These are phyloP conservation scores for Uria lomvia DNA, from an alignment of 2,113 vertebrate species.

Conservation along the genomic window DNA sequence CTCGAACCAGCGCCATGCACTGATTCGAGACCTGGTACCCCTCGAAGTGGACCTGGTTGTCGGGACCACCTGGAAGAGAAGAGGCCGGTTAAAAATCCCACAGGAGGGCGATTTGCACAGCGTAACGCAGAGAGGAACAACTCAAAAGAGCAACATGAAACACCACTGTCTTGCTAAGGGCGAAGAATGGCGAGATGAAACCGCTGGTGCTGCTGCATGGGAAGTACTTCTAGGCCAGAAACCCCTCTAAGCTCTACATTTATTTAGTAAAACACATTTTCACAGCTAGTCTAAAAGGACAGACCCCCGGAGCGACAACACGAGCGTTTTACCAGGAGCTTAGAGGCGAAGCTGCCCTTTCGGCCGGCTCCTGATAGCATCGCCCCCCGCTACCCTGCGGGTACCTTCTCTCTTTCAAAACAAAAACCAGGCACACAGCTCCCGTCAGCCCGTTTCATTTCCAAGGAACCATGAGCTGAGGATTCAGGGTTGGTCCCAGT, in stretches of 20 bases:
- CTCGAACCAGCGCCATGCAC: slow-evolving; percentile 96
- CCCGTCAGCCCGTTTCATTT: not conserved
- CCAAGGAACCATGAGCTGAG: not conserved
- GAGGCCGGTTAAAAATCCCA: not conserved
- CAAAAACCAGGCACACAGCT: not conserved
- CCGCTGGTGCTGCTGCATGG: not conserved
- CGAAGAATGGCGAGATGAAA: accelerated
- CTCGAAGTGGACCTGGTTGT: slow-evolving; percentile 99
- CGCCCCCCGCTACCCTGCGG: not conserved
- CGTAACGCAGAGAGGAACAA: accelerated
- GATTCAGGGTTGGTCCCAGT: not conserved
- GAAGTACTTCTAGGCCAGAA: not conserved
- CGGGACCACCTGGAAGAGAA: slow-evolving; percentile 86
- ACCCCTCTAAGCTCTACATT: not conserved
- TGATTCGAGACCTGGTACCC: slow-evolving; percentile 98
- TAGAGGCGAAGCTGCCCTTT: not conserved
- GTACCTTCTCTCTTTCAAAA: not conserved
- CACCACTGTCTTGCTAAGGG: accelerated
- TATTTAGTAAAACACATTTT: not conserved
- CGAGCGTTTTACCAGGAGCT: not conserved
- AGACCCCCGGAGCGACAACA: not conserved
- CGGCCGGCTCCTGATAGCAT: not conserved
- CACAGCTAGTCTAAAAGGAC: not conserved
- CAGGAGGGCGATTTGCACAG: accelerated
- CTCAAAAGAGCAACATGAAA: not conserved